Conservation (phyloP, 2,113 vertebrate genomes). For the Sander lucioperca region DNA sequence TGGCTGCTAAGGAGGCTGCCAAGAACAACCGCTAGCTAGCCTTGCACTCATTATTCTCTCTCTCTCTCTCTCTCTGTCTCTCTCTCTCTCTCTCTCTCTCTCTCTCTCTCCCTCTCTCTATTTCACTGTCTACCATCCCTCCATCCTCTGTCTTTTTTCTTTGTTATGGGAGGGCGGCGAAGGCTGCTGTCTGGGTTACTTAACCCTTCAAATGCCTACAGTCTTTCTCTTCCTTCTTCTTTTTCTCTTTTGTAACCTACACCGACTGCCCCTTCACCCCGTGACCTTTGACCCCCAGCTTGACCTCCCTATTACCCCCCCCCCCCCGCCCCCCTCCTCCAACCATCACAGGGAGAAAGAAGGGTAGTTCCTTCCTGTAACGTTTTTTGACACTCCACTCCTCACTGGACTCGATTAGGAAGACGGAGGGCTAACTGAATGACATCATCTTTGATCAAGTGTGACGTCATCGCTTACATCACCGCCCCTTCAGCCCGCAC, state of each 20-base stretch:
- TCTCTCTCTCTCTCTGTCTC: neutral
- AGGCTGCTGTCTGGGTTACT: constrained; percentile 29
- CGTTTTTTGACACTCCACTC: constrained; percentile 20
- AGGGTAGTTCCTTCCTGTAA: neutral
- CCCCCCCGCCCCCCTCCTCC: neutral
- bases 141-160: neutral
- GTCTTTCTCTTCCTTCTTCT: constrained; percentile 1
- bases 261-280: neutral
- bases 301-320: neutral
- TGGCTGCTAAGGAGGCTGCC: constrained; percentile 95
- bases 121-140: neutral
- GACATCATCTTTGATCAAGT: constrained; percentile 26
- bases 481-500: neutral
- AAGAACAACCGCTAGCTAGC: constrained; percentile 92
- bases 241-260: constrained; percentile 13
- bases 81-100: neutral
- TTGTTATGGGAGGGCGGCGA: neutral
- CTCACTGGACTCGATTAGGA: constrained; percentile 51
- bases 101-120: neutral
- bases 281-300: constrained; percentile 25
- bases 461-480: constrained; percentile 32
- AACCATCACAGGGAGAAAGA: neutral
- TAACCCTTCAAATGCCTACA: neutral
- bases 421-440: neutral
- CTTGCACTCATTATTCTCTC: constrained; percentile 25